Base-by-base conservation (phyloP, 1,140 invertebrate genomes). In the Zaprionus capensis region DNA sequence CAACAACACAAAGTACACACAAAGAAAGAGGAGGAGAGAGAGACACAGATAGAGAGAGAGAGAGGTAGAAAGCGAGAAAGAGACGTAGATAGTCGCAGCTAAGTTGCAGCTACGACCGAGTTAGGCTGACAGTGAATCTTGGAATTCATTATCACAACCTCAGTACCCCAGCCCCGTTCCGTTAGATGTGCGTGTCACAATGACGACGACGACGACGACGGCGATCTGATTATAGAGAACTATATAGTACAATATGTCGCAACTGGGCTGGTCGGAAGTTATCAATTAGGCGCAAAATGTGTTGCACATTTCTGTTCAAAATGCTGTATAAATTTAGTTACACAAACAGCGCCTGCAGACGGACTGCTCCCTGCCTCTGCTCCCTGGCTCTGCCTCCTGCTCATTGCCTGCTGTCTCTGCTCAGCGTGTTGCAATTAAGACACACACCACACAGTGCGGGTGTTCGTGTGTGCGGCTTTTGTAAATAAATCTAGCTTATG, bases 251-350 rank as follows among this genome's bases (percentile, higher is more conserved):
- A 14, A 41, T 31, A 41, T 59, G 34, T 17, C 22, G 31, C 36
- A 59, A 63, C 56, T 74, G 46, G 75, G 57, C 73, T 70, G 81
- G 82, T 90, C 85, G 85, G 85, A 90, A 90, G 82, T 73, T 76
- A 90, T 90, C 86, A 90, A 90, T 90, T 90, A 90, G 85, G 86
- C 79, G 78, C 78, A 83, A 85, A 90, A 85, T 90, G 71, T 90
- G 85, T 90, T 80, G 90, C 85, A 90, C 76, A 90, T 85, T 90
- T 46, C 41, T 51, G 46, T 51, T 51, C 46, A 24, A 51, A 51
- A 51, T 12, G 14, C 46, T 90, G 85, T 90, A 85, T 85, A 90
- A 90, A 91, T 90, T 88, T 81, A 76, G 76, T 90, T 85, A 90
- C 85, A 79, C 80, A 78, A 66, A 66, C 71, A 70, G 65, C 57